phyloP scores from a whole-genome alignment of 2,113 vertebrate genomes.

The Lota lota region DNA sequence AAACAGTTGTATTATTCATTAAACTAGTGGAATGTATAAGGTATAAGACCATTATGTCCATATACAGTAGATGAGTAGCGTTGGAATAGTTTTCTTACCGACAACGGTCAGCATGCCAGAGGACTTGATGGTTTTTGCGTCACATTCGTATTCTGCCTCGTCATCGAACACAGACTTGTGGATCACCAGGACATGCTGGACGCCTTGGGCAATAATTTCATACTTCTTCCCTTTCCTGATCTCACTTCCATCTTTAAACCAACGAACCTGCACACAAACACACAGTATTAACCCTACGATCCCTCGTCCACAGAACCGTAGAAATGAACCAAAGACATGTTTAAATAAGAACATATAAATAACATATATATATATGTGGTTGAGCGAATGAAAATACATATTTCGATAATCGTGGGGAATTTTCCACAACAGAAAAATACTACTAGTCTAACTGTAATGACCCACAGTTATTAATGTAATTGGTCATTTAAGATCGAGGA shows the following conservation, averaged over 20 bases:
- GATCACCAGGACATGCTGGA: constrained; percentile 84
- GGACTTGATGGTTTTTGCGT: constrained; percentile 88
- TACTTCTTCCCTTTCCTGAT: constrained; percentile 98
- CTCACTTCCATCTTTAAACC: constrained; percentile 96
- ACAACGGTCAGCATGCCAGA: constrained; percentile 94
- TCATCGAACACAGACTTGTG: constrained; percentile 91
- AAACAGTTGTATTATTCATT: background rate
- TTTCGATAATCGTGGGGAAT: too few species aligned
- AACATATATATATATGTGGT: background rate
- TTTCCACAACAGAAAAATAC: too few species aligned
- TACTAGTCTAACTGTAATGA: too few species aligned
- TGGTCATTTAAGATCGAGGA: too few species aligned
- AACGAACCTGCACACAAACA: constrained; percentile 80
- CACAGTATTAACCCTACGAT: background rate
- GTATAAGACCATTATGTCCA: background rate
- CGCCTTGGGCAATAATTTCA: constrained; percentile 89
- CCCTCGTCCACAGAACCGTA: background rate
- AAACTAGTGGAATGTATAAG: background rate
- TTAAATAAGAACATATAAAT: background rate
- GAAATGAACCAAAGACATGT: background rate
- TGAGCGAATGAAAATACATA: background rate
- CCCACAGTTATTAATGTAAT: too few species aligned
- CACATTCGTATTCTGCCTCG: constrained; percentile 96
- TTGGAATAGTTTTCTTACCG: constrained; percentile 71
- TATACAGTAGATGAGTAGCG: background rate